These are phyloP conservation scores for Crioceris asparagi DNA, from an alignment of 2,888 invertebrate genomes.

Conservation along the genomic window DNA sequence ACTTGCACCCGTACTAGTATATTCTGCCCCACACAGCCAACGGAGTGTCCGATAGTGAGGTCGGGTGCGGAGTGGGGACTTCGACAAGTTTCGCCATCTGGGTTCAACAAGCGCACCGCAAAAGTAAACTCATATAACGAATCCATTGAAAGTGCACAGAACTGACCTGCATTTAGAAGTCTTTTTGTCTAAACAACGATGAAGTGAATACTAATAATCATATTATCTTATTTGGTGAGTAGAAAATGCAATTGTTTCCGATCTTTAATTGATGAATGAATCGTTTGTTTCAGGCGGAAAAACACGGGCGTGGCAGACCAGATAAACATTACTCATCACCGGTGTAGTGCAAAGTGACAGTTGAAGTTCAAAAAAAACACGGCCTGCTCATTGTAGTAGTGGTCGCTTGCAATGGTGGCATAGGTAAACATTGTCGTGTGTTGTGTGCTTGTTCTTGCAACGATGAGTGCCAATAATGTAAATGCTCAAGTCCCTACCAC, in stretches of 20 bases:
- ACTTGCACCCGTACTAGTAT: slow-evolving; percentile 5
- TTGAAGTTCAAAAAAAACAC: slow-evolving; percentile 18
- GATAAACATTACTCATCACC: slow-evolving; percentile 36
- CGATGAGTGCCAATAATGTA: slow-evolving; percentile 38
- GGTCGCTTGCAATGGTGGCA: slow-evolving; percentile 4
- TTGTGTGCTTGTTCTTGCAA: slow-evolving; percentile 7
- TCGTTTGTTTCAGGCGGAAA: slow-evolving; percentile 6
- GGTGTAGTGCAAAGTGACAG: slow-evolving; percentile 24
- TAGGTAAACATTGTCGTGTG: too few species aligned
- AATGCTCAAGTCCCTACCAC: slow-evolving; percentile 31
- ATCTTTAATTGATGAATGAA: slow-evolving; percentile 7
- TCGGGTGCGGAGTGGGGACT: slow-evolving; percentile 13
- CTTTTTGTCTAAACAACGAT: slow-evolving; percentile 17
- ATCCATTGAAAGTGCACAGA: slow-evolving; percentile 18
- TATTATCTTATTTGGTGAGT: too few species aligned
- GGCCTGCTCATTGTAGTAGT: slow-evolving; percentile 4
- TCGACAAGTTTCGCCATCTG: slow-evolving; percentile 30
- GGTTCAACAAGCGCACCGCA: slow-evolving; percentile 18
- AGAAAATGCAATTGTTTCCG: too few species aligned
- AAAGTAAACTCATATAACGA: slow-evolving; percentile 12
- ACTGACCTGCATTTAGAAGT: slow-evolving; percentile 22
- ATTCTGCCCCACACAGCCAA: slow-evolving; percentile 7
- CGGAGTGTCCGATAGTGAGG: slow-evolving; percentile 14
- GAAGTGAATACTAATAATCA: slow-evolving; percentile 13
- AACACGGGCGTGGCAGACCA: slow-evolving; percentile 37